Base-by-base conservation (phyloP, 1,140 invertebrate species). In the Atopsyche davidsoni region DNA sequence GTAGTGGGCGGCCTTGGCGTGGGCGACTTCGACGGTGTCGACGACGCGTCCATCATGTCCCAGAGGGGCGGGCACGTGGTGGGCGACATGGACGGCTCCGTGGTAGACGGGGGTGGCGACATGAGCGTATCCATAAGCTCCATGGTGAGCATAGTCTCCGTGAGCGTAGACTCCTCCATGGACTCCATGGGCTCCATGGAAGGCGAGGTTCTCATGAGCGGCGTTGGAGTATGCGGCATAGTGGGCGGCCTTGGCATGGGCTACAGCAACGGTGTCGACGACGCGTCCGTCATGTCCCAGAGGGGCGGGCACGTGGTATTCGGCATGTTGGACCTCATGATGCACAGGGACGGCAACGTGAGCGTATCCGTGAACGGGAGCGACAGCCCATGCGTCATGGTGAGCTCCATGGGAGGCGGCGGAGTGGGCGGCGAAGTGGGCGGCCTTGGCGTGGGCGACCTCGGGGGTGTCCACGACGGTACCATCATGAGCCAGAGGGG, bases 221-320 rank as follows among this genome's bases (percentile, higher is more conserved):
- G 47, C 47, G 13, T 17, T 23, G 35, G 21, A 39, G 42, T 18
- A 45, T 32, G 49, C 49, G 51, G 67, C 68, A 42, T 68, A 62
- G 62, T 72, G 68, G 47, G 68, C 68, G 53, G 69, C 69, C 46
- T 69, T 69, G 38, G 70, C 70, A 52, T 72, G 70, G 1, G 70
- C 68, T 58, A 71, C 70, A 54, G 70, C 70, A 38, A 69, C 68
- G 43, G 70, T 71, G 46, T 71, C 70, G 34, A 67, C 67, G 17
- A 70, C 66, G 49, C 67, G 66, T 2, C 68, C 68, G 43, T 55
- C 53, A 32, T 55, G 53, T 7, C 64, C 68, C 6, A 43, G 9
- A 18, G 41, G 41, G 22, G 41, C 41, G 41, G 41, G n/a, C n/a
- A 13, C 22, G 70, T 21, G 42, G n/a, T 39, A 39, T 6, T 61